These are phyloP conservation scores for Aphaenogaster rudis DNA, from an alignment of 1,140 invertebrate species.

Conservation along the genomic window DNA sequence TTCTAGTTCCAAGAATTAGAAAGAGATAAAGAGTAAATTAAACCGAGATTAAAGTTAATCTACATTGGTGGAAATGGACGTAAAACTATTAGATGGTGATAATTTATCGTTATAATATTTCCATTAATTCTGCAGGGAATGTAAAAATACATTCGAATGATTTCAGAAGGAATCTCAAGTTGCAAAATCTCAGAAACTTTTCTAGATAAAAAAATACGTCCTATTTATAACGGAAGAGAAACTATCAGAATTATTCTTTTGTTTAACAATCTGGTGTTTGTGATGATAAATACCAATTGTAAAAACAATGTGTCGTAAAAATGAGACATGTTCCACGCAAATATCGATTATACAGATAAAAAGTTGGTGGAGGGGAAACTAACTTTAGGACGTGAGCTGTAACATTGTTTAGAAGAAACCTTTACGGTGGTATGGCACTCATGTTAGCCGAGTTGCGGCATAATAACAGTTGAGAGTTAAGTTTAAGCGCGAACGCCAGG, in stretches of 20 bases:
- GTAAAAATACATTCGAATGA: background rate
- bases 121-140: background rate
- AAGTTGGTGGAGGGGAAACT: background rate
- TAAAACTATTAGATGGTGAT: background rate
- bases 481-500: slow-evolving; percentile 1
- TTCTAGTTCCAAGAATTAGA: no score
- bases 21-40: no score
- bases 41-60: no score
- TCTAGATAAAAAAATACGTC: background rate
- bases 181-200: background rate
- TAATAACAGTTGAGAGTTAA: slow-evolving; percentile 23
- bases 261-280: background rate
- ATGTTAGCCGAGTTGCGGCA: background rate
- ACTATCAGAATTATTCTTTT: background rate
- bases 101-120: background rate
- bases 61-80: no score
- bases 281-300: background rate
- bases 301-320: background rate
- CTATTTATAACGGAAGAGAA: background rate
- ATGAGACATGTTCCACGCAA: background rate
- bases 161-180: background rate
- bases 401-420: background rate
- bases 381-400: background rate
- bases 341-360: background rate
- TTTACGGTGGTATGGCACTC: background rate